Conservation (phyloP, 1,140 invertebrate genomes). For the Schlechtendalia chinensis region DNA sequence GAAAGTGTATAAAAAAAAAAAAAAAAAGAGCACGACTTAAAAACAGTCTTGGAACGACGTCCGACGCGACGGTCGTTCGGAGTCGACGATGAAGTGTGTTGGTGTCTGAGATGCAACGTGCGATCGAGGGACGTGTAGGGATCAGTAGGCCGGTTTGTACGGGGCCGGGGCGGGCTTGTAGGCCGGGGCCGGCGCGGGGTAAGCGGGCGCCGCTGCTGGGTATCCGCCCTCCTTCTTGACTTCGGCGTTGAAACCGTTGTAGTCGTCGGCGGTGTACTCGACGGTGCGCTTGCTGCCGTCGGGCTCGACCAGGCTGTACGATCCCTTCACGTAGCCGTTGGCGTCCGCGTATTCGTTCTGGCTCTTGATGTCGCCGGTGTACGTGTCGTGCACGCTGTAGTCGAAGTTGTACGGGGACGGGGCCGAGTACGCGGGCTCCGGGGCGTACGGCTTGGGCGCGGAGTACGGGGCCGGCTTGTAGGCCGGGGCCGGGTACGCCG, state of each 20-base stretch:
- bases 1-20: neutral
- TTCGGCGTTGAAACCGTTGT: slow-evolving; percentile 61
- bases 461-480: slow-evolving; percentile 47
- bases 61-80: neutral
- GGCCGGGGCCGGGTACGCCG: slow-evolving; percentile 51
- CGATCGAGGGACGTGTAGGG: neutral
- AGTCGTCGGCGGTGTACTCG: slow-evolving; percentile 63
- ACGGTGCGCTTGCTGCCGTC: slow-evolving; percentile 63
- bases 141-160: slow-evolving; percentile 29
- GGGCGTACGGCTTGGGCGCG: slow-evolving; percentile 51
- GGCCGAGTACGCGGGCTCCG: slow-evolving; percentile 53
- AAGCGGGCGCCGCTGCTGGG: slow-evolving; percentile 51
- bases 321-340: slow-evolving; percentile 59
- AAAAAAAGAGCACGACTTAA: slow-evolving; percentile 12
- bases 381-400: slow-evolving; percentile 54
- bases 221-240: slow-evolving; percentile 50
- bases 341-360: slow-evolving; percentile 59
- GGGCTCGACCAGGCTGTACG: slow-evolving; percentile 58
- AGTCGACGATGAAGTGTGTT: neutral
- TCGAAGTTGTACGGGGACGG: slow-evolving; percentile 54
- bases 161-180: slow-evolving; percentile 35
- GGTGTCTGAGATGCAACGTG: neutral
- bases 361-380: slow-evolving; percentile 56
- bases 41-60: slow-evolving; percentile 25
- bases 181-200: slow-evolving; percentile 47